phyloP scores from a whole-genome alignment of 2,113 vertebrate genomes.

The Callocephalon fimbriatum region DNA sequence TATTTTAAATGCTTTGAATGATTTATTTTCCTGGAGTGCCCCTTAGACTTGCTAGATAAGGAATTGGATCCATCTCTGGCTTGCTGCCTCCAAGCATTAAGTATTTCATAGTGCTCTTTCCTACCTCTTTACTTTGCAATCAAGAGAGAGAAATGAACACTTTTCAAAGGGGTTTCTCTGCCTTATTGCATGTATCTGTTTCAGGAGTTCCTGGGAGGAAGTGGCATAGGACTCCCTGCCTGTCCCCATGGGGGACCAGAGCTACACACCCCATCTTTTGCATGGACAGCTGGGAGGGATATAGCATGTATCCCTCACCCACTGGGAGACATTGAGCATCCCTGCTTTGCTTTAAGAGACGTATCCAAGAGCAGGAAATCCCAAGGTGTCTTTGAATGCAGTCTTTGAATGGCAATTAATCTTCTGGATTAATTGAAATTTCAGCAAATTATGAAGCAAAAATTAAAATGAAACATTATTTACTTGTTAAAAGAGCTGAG shows the following conservation, averaged over 20 bases:
- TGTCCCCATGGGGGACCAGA: background rate
- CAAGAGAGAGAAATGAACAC: background rate
- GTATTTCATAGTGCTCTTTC: background rate
- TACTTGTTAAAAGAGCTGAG: background rate
- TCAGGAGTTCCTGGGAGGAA: background rate
- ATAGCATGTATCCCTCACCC: background rate
- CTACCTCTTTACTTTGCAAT: background rate
- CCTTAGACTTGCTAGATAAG: background rate
- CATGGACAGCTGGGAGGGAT: background rate
- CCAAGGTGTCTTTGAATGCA: background rate
- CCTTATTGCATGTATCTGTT: background rate
- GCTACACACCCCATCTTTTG: background rate
- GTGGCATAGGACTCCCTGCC: background rate
- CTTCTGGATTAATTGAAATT: background rate
- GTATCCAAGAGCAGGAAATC: background rate
- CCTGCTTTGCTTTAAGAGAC: background rate
- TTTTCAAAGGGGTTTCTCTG: background rate
- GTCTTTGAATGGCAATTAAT: background rate
- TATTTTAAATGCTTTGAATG: background rate
- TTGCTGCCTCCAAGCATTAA: background rate
- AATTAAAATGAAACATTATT: background rate
- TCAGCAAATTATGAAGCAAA: background rate
- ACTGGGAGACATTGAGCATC: background rate
- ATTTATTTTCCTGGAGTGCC: background rate
- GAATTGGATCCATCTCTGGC: background rate